Conservation (phyloP, 2,888 invertebrate species). For the Tachina lurida region DNA sequence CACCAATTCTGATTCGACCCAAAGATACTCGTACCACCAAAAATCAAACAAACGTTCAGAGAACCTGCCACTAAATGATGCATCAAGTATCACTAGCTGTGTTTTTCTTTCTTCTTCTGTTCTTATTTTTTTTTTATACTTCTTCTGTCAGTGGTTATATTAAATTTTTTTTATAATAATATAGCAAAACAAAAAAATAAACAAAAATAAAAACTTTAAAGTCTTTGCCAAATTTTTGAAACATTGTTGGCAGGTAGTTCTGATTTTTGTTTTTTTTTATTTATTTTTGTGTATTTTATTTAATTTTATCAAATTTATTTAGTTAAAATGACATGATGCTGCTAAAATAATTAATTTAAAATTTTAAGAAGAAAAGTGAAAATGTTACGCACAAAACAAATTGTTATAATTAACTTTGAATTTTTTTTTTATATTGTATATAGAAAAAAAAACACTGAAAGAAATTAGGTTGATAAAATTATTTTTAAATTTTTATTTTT, state of each 20-base stretch:
- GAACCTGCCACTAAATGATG: constrained; percentile 20
- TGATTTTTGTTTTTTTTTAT: neutral
- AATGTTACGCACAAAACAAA: constrained; percentile 18
- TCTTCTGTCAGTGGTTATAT: constrained; percentile 15
- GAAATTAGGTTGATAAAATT: neutral
- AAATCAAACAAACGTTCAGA: neutral
- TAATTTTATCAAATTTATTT: constrained; percentile 27
- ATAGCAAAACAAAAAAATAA: neutral
- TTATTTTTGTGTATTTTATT: constrained; percentile 13
- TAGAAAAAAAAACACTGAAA: constrained; percentile 22
- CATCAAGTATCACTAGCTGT: constrained; percentile 3
- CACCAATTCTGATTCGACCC: neutral
- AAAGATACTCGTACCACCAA: neutral
- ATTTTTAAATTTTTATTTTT: no score
- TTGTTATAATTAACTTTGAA: constrained; percentile 38
- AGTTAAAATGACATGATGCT: constrained; percentile 37
- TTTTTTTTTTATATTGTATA: neutral
- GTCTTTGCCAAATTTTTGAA: constrained; percentile 54
- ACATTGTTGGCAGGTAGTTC: constrained; percentile 66
- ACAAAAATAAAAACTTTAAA: constrained; percentile 1
- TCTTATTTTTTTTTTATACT: neutral
- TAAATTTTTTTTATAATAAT: neutral
- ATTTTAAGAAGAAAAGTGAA: constrained; percentile 33
- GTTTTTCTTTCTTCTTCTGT: neutral
- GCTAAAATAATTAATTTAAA: constrained; percentile 12